These are phyloP conservation scores for Momotus momota DNA, from an alignment of 2,797 vertebrate genomes.

Conservation along the genomic window DNA sequence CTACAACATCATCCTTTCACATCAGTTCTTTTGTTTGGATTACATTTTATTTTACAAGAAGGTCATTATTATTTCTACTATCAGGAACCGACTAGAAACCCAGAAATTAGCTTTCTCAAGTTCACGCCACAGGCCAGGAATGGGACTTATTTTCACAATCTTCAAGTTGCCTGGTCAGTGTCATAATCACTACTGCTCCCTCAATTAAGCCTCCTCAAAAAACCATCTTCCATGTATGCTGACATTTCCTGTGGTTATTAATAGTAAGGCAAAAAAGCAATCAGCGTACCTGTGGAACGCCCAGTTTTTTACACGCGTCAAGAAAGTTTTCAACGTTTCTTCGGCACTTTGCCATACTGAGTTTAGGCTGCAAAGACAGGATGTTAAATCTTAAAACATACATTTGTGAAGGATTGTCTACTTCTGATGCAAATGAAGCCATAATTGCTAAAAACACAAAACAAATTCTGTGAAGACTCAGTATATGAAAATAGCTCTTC, in stretches of 20 bases:
- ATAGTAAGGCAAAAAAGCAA: neutral
- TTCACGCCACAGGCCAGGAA: neutral
- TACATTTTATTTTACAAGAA: neutral
- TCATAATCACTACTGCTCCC: neutral
- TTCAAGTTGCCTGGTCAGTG: neutral
- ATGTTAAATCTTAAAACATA: neutral
- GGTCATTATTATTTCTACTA: neutral
- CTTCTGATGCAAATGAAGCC: neutral
- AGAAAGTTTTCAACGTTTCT: constrained; percentile 98
- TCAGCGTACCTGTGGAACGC: constrained; percentile 91
- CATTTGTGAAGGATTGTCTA: neutral
- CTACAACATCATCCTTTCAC: neutral
- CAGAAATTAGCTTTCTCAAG: neutral
- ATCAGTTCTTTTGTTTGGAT: neutral
- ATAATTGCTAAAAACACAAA: neutral
- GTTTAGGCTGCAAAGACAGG: constrained; percentile 89
- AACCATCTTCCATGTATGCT: neutral
- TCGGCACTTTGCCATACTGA: constrained; percentile 98
- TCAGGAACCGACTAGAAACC: neutral
- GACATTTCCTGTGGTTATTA: neutral
- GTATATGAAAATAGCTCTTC: neutral
- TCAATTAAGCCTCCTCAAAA: neutral
- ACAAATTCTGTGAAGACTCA: neutral
- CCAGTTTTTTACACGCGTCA: constrained; percentile 96
- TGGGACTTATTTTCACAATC: neutral